Conservation (phyloP, 2,888 invertebrate species). For the Labia minor region DNA sequence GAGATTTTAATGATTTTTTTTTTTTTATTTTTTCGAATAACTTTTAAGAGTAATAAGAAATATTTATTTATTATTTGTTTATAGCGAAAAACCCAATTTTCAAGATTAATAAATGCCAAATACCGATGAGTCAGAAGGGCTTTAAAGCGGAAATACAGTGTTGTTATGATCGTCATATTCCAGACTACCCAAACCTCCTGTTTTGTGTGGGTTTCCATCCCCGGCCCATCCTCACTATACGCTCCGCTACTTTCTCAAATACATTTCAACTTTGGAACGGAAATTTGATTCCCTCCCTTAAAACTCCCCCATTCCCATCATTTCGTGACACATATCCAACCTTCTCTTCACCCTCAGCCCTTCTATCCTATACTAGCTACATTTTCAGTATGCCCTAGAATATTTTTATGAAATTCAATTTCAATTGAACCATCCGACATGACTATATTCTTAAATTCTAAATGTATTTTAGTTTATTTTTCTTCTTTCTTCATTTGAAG, state of each 20-base stretch:
- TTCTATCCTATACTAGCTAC: too few species aligned
- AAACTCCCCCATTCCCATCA: too few species aligned
- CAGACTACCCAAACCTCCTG: not conserved
- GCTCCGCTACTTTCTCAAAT: not conserved
- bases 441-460: not conserved
- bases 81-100: too few species aligned
- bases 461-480: not conserved
- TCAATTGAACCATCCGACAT: slow-evolving; percentile 7
- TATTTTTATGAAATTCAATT: slow-evolving; percentile 13
- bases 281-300: not conserved
- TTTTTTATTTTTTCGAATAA: too few species aligned
- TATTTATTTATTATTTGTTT: too few species aligned
- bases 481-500: not conserved
- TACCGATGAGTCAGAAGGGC: not conserved
- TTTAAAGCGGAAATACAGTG: not conserved
- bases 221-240: not conserved
- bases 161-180: not conserved
- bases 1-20: too few species aligned
- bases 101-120: too few species aligned
- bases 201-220: too few species aligned
- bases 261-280: slow-evolving; percentile 13
- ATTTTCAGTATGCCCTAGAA: not conserved
- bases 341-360: too few species aligned
- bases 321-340: too few species aligned
- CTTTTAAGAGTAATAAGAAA: too few species aligned